Evolutionary conservation across 2,113 vertebrate genomes (phyloP), one percentile per base, ranked within the genome.

Genomic region (Ceratotherium simum): DNA sequence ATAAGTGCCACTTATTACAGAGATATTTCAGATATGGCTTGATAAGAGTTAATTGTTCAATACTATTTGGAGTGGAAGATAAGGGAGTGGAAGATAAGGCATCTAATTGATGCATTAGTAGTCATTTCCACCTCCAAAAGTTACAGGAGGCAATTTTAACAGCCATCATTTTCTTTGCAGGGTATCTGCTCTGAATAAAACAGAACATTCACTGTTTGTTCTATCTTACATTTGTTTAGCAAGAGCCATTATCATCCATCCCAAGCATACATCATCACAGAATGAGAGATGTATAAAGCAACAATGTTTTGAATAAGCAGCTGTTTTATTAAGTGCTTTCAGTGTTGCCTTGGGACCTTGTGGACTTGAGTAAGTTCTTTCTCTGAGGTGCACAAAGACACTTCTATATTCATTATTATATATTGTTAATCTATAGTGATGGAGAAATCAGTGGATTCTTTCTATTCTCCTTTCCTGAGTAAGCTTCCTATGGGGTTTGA

Each of bases 141-240:
- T 94, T 93, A 51, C 91, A 94, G 93, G 93, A 95, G 72, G 88
- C 48, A 85, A 69, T 86, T 83, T 75, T 80, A 92, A 93, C 86
- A 96, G 58, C 80, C 64, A 83, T 96, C 92, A 91, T 97, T 97
- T 97, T 96, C 97, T 67, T 97, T 72, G 21, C 91, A 95, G 96
- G 96, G 36, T 29, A 95, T 51, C 23, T 92, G 14, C 54, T 96
- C 36, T 42, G 60, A 88, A 81, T 60, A 73, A 83, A 98, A 96
- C 36, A 60, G 27, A 81, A 88, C 46, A 65, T 56, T 95, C 86
- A 76, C 56, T 78, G 6, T 88, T 90, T 92, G 39, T 83, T 92
- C 86, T 60, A 31, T 46, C 31, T 91, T n/a, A 69, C 70, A 48
- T 95, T 93, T 92, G 91, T 56, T 97, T 95, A 95, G 86, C 23